These are phyloP conservation scores for Elephas maximus DNA, from an alignment of 2,113 vertebrate genomes.

Conservation along the genomic window DNA sequence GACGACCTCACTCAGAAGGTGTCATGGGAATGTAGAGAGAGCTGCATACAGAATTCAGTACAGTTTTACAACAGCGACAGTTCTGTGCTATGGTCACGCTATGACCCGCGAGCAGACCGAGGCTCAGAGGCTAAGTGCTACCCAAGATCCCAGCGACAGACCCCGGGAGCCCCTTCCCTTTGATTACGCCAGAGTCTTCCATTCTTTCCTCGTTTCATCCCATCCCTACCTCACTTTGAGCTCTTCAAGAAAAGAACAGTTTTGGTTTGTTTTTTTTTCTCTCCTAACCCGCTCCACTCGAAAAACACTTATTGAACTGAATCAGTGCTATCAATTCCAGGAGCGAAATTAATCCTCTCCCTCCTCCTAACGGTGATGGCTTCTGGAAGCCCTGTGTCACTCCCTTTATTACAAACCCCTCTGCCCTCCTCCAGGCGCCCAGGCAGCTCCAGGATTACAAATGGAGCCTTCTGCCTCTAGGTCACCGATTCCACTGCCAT, in stretches of 20 bases:
- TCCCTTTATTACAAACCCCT: conserved; percentile 77
- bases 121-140: not conserved
- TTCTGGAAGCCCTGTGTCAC: conserved; percentile 70
- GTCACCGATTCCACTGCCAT: conserved; percentile 77
- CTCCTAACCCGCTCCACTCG: not conserved
- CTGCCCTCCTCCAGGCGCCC: conserved; percentile 67
- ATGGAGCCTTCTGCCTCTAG: conserved; percentile 82
- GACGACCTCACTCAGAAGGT: not conserved
- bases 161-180: not conserved
- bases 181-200: not conserved
- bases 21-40: not conserved
- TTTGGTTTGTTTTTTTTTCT: not conserved
- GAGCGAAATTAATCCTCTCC: conserved; percentile 64
- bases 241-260: conserved; percentile 8
- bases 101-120: not conserved
- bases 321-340: conserved; percentile 72
- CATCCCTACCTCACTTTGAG: not conserved
- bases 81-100: not conserved
- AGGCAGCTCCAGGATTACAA: conserved; percentile 78
- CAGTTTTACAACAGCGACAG: not conserved
- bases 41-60: not conserved
- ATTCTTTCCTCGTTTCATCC: not conserved
- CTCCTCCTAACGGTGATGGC: conserved; percentile 58
- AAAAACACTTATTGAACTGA: conserved; percentile 67
- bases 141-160: not conserved